Conservation (phyloP, 2,113 vertebrate genomes). For the Girardinichthys multiradiatus region DNA sequence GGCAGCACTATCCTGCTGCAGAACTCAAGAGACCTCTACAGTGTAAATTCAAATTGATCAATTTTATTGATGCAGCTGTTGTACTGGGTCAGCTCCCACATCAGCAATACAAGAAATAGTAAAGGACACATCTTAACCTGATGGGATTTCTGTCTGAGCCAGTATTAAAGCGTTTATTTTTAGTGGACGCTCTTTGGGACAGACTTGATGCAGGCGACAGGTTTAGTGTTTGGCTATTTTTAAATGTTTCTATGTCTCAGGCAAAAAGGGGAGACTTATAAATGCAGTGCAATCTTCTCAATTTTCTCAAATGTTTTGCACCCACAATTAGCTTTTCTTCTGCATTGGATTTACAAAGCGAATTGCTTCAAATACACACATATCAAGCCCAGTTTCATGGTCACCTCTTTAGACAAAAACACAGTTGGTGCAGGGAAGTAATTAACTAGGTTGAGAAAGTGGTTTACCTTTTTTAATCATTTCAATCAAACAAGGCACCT, state of each 20-base stretch:
- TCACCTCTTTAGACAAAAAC: neutral
- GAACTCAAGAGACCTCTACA: slow-evolving; percentile 14
- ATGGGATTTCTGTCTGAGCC: slow-evolving; percentile 18
- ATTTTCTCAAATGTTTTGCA: neutral
- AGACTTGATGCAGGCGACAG: neutral
- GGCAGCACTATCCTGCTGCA: slow-evolving; percentile 8
- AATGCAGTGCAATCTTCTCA: neutral
- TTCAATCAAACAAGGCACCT: no score
- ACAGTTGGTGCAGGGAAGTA: neutral
- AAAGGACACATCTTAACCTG: slow-evolving; percentile 4
- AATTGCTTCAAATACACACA: neutral
- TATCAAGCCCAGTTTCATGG: no score
- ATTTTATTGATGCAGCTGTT: slow-evolving; percentile 47
- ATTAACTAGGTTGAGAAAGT: no score
- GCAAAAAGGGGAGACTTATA: neutral
- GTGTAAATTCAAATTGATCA: slow-evolving; percentile 27
- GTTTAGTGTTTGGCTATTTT: slow-evolving; percentile 6
- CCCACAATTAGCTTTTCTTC: neutral
- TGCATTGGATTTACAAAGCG: neutral
- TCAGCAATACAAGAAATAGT: slow-evolving; percentile 4
- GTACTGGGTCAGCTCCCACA: slow-evolving; percentile 11
- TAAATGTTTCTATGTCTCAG: neutral
- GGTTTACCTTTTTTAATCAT: no score
- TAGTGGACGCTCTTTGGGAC: slow-evolving; percentile 18
- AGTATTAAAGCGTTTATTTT: slow-evolving; percentile 26